A percentile compares a stretch with the other conserved stretches of the same genome.
Conservation (phyloP, 2,113 vertebrate genomes). For the Ahaetulla prasina region DNA sequence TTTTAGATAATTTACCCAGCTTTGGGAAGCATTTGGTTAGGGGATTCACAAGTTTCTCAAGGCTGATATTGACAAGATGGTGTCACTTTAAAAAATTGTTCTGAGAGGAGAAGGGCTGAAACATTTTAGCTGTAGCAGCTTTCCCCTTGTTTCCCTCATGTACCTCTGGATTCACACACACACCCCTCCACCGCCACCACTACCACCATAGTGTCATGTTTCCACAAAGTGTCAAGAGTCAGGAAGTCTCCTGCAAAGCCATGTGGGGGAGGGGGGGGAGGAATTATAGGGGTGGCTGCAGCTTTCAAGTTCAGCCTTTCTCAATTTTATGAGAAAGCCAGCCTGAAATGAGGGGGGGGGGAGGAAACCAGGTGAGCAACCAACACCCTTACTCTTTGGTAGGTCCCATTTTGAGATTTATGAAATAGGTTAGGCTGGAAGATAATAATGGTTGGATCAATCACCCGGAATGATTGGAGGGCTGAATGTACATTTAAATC, state of each 20-base stretch:
- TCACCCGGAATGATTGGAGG: background rate
- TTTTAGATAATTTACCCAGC: background rate
- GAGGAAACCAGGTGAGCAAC: background rate
- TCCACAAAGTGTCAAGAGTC: background rate
- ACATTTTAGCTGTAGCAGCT: background rate
- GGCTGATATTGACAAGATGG: background rate
- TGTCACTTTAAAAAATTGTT: background rate
- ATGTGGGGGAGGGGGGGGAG: background rate
- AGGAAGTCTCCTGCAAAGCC: background rate
- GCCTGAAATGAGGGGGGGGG: background rate
- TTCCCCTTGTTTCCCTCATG: background rate
- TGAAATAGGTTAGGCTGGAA: background rate
- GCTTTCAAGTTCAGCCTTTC: background rate
- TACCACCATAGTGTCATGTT: background rate
- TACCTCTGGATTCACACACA: background rate
- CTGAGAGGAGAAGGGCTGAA: background rate
- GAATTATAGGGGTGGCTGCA: background rate
- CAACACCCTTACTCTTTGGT: background rate
- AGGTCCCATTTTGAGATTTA: background rate
- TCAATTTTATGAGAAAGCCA: background rate
- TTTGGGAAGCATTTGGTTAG: background rate
- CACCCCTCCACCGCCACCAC: background rate
- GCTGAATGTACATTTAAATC: background rate
- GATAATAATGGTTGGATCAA: background rate
- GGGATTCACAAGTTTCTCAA: background rate